Conservation (phyloP, 2,797 vertebrate genomes). For the Nyctibius grandis region DNA sequence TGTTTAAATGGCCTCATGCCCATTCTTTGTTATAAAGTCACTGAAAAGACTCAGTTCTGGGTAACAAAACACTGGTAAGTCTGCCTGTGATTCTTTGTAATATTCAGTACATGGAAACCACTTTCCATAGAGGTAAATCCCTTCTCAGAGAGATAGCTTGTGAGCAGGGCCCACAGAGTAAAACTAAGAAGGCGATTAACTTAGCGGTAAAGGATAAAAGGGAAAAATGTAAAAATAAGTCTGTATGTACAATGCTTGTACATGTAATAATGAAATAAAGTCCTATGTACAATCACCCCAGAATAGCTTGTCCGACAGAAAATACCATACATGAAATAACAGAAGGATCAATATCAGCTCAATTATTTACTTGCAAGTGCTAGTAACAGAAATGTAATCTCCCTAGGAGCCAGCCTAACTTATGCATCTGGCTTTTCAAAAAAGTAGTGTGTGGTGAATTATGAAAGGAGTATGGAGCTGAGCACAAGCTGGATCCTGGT, state of each 20-base stretch:
- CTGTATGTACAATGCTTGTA: not conserved
- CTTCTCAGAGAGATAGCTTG: not conserved
- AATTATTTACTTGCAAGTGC: constrained; percentile 26
- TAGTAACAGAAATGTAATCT: constrained; percentile 8
- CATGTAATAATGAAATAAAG: not conserved
- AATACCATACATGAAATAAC: not conserved
- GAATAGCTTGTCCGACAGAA: not conserved
- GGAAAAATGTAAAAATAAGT: not conserved
- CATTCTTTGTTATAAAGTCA: constrained; percentile 49
- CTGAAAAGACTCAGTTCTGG: constrained; percentile 47
- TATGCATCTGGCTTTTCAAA: constrained; percentile 18
- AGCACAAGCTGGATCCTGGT: not conserved
- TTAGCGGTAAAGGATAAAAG: not conserved
- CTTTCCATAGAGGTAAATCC: constrained; percentile 39
- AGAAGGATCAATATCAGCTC: constrained; percentile 22
- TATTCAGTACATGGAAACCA: not conserved
- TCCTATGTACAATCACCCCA: not conserved
- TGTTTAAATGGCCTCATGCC: constrained; percentile 66
- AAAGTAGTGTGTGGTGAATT: not conserved
- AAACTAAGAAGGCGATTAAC: constrained; percentile 22
- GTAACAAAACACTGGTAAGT: constrained; percentile 50
- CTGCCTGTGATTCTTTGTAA: constrained; percentile 46
- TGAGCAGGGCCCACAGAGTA: not conserved
- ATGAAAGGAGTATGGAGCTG: not conserved
- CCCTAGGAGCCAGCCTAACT: not conserved